phyloP scores from a whole-genome alignment of 2,113 vertebrate species.

The Ailuropoda melanoleuca region DNA sequence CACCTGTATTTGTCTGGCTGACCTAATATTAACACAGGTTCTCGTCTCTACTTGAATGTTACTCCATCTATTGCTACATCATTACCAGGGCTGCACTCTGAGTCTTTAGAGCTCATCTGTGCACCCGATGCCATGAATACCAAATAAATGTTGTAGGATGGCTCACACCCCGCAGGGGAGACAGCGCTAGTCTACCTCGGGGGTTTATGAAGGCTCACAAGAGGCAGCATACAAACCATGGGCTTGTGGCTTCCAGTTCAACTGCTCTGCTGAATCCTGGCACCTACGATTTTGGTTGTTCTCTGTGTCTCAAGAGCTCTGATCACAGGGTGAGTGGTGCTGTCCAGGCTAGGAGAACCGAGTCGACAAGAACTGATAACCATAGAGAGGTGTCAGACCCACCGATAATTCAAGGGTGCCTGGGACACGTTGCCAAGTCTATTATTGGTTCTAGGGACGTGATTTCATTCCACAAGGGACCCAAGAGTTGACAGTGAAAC shows the following conservation, averaged over 20 bases:
- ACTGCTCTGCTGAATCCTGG: neutral
- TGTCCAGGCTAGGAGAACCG: neutral
- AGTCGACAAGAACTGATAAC: neutral
- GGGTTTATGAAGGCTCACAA: neutral
- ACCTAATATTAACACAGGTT: constrained; percentile 68
- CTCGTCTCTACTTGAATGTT: constrained; percentile 10
- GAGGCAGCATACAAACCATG: neutral
- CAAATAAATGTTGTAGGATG: neutral
- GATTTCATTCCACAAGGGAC: neutral
- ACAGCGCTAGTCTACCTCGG: neutral
- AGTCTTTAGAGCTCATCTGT: neutral
- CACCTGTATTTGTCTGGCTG: constrained; percentile 60
- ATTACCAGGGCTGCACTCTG: neutral
- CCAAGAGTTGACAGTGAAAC: neutral
- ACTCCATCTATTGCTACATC: neutral
- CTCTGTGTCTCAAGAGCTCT: neutral
- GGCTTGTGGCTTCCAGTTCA: neutral
- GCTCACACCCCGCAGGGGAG: neutral
- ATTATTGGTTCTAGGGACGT: neutral
- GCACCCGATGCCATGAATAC: neutral
- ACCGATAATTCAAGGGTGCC: neutral
- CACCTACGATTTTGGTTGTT: neutral
- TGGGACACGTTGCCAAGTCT: neutral
- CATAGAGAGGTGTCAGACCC: neutral
- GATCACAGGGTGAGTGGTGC: neutral